Evolutionary conservation across 2,888 invertebrate genomes (phyloP).

Genomic region (Phymatocera aterrima): DNA sequence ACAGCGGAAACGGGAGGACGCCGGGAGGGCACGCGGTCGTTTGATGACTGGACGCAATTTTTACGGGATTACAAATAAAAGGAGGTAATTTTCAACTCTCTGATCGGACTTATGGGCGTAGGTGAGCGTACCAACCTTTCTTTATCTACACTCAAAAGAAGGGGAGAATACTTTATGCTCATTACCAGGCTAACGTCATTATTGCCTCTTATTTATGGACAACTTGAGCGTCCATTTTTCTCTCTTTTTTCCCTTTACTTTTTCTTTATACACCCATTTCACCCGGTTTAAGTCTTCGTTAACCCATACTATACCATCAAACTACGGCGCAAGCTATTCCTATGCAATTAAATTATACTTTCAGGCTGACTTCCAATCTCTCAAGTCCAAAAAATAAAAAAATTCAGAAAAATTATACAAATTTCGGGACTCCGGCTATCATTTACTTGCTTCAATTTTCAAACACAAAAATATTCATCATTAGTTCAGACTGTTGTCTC

Average conservation of each 20-base stretch:
- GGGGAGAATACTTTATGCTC: constrained; percentile 59
- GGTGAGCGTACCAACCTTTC: constrained; percentile 38
- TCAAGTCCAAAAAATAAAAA: no score
- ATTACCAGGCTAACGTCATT: constrained; percentile 64
- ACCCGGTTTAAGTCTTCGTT: constrained; percentile 44
- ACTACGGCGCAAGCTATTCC: neutral
- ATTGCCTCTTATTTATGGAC: constrained; percentile 62
- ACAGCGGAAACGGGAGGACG: neutral
- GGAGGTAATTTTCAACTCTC: constrained; percentile 53
- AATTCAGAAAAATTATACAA: no score
- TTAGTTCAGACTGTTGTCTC: no score
- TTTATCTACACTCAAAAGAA: constrained; percentile 36
- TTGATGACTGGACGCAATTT: constrained; percentile 48
- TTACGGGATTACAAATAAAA: constrained; percentile 58
- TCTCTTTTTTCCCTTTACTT: no score
- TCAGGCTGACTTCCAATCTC: neutral
- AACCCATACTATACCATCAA: constrained; percentile 20
- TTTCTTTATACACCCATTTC: constrained; percentile 11
- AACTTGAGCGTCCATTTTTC: constrained; percentile 42
- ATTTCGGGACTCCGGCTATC: no score
- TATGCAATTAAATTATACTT: neutral
- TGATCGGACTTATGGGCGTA: constrained; percentile 40
- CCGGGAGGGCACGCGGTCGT: constrained; percentile 36
- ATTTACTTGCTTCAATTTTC: no score
- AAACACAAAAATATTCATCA: no score